Evolutionary conservation across 1,140 invertebrate species (phyloP).

Genomic region (Bombus consobrinus): DNA sequence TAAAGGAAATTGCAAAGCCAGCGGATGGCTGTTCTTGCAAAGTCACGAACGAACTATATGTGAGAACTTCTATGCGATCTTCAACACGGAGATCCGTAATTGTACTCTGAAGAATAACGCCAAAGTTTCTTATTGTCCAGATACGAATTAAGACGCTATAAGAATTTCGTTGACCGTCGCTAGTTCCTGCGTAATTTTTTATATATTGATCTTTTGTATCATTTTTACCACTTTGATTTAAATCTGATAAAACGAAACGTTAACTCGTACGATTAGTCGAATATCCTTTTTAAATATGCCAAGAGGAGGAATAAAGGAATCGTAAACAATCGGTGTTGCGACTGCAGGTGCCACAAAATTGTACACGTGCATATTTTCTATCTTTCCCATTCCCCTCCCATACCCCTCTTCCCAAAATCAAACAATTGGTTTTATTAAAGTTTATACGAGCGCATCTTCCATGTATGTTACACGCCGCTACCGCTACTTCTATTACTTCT

Average conservation of each 20-base stretch:
- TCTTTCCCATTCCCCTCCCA: background rate
- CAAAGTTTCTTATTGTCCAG: background rate
- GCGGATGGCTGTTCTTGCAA: background rate
- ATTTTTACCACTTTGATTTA: background rate
- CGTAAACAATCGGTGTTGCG: background rate
- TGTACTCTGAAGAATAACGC: background rate
- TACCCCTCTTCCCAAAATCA: background rate
- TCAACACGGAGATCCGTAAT: background rate
- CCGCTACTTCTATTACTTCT: conserved; percentile 62
- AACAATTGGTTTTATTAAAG: conserved; percentile 48
- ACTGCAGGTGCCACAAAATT: background rate
- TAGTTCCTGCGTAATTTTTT: no score
- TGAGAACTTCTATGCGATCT: background rate
- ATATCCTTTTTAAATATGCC: background rate
- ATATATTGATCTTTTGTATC: background rate
- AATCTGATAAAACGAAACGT: background rate
- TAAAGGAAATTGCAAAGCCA: conserved; percentile 18
- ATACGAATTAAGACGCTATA: no score
- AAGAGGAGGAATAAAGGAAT: background rate
- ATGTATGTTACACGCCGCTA: conserved; percentile 32
- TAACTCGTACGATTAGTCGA: no score
- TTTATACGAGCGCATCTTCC: conserved; percentile 31
- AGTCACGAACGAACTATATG: background rate
- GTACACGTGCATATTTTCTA: background rate
- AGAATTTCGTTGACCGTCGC: background rate